phyloP scores from a whole-genome alignment of 2,797 vertebrate genomes.

The Tokudaia muenninki region DNA sequence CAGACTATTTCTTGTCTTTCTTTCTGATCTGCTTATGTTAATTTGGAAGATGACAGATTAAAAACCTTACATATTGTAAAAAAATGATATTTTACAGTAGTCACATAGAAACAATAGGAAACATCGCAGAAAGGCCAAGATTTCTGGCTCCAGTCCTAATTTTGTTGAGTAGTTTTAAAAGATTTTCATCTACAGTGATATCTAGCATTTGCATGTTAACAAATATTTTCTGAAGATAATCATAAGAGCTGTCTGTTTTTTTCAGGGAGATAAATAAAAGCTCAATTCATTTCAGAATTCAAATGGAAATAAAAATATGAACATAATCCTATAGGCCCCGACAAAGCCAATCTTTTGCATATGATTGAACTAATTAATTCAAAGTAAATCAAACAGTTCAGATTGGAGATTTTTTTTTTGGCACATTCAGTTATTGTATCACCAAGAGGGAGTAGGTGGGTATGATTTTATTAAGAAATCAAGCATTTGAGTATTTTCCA shows the following conservation, averaged over 20 bases:
- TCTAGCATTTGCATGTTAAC: slow-evolving; percentile 73
- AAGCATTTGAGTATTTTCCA: slow-evolving; percentile 37
- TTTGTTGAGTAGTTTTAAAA: slow-evolving; percentile 69
- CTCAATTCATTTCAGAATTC: slow-evolving; percentile 63
- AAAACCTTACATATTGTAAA: neutral
- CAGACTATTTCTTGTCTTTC: neutral
- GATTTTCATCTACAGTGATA: slow-evolving; percentile 69
- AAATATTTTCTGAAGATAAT: slow-evolving; percentile 20
- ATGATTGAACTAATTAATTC: slow-evolving; percentile 38
- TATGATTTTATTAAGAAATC: slow-evolving; percentile 38
- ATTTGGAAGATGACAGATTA: neutral
- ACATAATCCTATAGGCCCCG: neutral
- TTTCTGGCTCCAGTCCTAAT: slow-evolving; percentile 78
- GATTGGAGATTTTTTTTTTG: slow-evolving; percentile 47
- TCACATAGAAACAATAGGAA: slow-evolving; percentile 58
- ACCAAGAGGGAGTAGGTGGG: neutral
- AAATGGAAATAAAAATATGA: slow-evolving; percentile 55
- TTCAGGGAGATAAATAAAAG: neutral
- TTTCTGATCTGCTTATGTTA: neutral
- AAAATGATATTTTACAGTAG: neutral
- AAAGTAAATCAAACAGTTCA: slow-evolving; percentile 66
- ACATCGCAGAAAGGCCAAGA: slow-evolving; percentile 34
- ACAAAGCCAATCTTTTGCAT: slow-evolving; percentile 11
- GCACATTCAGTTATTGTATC: slow-evolving; percentile 33
- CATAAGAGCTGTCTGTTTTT: slow-evolving; percentile 64